phyloP scores from a whole-genome alignment of 2,888 invertebrate genomes.

The Notodonta ziczac region DNA sequence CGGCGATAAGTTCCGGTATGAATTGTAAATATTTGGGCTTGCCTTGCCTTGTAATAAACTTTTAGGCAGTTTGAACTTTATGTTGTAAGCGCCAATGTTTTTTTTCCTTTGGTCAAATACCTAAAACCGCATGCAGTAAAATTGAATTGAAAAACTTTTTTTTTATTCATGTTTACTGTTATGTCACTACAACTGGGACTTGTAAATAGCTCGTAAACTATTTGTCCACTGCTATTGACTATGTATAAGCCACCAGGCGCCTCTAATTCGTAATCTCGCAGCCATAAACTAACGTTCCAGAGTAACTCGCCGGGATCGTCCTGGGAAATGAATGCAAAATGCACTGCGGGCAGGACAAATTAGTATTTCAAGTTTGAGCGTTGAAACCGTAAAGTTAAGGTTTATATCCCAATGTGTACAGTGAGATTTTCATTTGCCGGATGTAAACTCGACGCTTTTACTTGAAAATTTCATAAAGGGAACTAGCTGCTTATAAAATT shows the following conservation, averaged over 20 bases:
- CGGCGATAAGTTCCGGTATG: conserved; percentile 16
- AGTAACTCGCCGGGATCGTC: conserved; percentile 17
- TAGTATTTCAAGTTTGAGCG: conserved; percentile 9
- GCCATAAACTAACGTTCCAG: conserved; percentile 24
- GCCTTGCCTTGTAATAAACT: not conserved
- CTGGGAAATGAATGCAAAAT: conserved; percentile 52
- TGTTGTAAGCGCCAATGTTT: not conserved
- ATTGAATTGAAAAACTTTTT: too few species aligned
- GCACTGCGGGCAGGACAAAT: conserved; percentile 20
- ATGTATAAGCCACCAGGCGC: conserved; percentile 11
- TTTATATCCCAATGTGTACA: conserved; percentile 9
- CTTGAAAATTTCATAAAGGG: too few species aligned
- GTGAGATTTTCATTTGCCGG: not conserved
- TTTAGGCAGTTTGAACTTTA: not conserved
- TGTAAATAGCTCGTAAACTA: not conserved
- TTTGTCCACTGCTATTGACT: conserved; percentile 1
- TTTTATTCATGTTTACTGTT: too few species aligned
- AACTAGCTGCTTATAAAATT: too few species aligned
- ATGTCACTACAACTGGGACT: not conserved
- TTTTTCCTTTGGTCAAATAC: not conserved
- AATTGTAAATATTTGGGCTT: not conserved
- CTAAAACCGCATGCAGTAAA: too few species aligned
- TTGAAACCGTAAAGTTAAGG: conserved; percentile 8
- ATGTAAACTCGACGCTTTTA: not conserved
- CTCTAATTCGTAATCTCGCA: conserved; percentile 29